Base-by-base conservation (phyloP, 2,888 invertebrate species). In the Pseudococcus longispinus region DNA sequence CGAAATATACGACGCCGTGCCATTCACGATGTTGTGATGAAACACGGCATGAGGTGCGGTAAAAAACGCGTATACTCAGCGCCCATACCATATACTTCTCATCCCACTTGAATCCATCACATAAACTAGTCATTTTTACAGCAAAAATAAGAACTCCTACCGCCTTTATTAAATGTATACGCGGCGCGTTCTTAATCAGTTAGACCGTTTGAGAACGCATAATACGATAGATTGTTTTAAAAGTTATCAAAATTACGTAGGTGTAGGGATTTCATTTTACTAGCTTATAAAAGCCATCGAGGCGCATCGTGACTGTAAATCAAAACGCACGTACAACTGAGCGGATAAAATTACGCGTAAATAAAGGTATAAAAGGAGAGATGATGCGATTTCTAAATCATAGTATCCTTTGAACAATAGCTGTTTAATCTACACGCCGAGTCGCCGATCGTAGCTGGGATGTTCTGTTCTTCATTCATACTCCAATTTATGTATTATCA, bases 291-390 rank as follows among this genome's bases (percentile, higher is more conserved):
- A 70, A 29, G 29, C 70, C 70, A 70, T 70, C 70, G 70, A 70
- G 70, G 70, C 70, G 70, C 70, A 70, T 70, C 70, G 70, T 70
- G 70, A 70, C 70, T 70, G 70, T 70, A 70, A 70, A 70, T 70
- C 70, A 70, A 70, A 70, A 29, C 18, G 15, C 13, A 26, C 11
- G 15, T 70, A 29, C 29, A 29, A 70, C 26, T 70, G 29, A n/a
- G 70, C 70, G 70, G 70, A 70, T 60, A 60, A 60, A 60, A 60
- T 60, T 60, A 60, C 60, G 60, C 60, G 60, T 60, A 60, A 60
- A 60, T 60, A 60, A 60, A 60, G 60, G 20, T 60, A 37, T 37
- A 60, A 60, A 60, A 8, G 60, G 9, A 60, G 60, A 60, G 60
- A 60, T 60, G 60, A 70, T 70, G 32, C 70, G 70, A 70, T 70